phyloP scores from a whole-genome alignment of 2,797 vertebrate genomes.

The Masticophis lateralis region DNA sequence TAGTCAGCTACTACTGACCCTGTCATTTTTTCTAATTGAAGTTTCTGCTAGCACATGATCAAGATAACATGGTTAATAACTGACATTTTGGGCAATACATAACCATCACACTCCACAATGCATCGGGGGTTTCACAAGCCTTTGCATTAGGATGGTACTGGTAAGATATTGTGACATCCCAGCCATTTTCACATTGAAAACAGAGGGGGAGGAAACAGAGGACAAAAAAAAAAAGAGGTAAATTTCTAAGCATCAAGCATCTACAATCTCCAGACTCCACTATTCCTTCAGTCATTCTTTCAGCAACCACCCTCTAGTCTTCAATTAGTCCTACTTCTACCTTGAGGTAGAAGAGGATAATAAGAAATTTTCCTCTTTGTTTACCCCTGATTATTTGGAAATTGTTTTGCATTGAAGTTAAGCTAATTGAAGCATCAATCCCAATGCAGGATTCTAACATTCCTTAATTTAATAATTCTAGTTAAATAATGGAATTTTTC shows the following conservation, averaged over 20 bases:
- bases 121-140: neutral
- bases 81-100: neutral
- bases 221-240: neutral
- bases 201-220: neutral
- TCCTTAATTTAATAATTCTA: neutral
- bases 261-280: neutral
- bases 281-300: neutral
- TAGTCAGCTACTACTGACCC: neutral
- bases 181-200: neutral
- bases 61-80: neutral
- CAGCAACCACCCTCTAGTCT: neutral
- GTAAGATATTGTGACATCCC: neutral
- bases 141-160: neutral
- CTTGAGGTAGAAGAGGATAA: neutral
- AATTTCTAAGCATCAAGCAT: neutral
- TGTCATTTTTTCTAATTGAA: neutral
- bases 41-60: neutral
- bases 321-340: neutral
- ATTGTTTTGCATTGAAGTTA: neutral
- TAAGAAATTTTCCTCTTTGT: neutral
- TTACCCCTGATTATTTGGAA: neutral
- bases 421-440: neutral
- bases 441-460: neutral
- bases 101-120: neutral
- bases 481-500: neutral